Conservation (phyloP, 2,113 vertebrate genomes). For the Isurus oxyrinchus region DNA sequence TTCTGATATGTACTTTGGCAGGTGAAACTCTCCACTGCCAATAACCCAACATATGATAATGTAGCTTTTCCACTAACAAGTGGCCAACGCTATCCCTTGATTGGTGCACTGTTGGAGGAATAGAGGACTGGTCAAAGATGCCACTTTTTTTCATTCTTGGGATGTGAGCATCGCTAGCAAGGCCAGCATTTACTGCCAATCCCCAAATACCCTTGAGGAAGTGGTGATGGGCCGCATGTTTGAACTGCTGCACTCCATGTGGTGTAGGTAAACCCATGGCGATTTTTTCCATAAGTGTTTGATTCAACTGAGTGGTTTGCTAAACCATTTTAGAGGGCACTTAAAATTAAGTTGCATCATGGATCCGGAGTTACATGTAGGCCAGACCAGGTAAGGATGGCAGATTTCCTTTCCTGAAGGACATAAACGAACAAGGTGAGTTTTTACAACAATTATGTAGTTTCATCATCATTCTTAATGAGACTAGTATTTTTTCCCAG, state of each 20-base stretch:
- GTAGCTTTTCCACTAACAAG: not conserved
- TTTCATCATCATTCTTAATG: not conserved
- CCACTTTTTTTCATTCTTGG: not conserved
- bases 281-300: not conserved
- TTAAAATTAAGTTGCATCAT: not conserved
- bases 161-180: not conserved
- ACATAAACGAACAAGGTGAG: not conserved
- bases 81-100: not conserved
- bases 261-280: too few species aligned
- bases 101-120: not conserved
- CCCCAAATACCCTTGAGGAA: not conserved
- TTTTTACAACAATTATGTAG: not conserved
- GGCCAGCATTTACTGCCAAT: not conserved
- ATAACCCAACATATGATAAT: not conserved
- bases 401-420: not conserved
- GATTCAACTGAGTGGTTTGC: not conserved
- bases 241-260: too few species aligned
- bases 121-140: not conserved
- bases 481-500: not conserved
- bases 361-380: not conserved
- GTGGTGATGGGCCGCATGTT: not conserved
- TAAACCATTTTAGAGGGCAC: not conserved
- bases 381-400: not conserved
- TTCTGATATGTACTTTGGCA: not conserved
- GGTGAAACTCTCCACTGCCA: not conserved